Evolutionary conservation across 2,797 vertebrate species (phyloP).

Genomic region (Melanotaenia maccullochi): DNA sequence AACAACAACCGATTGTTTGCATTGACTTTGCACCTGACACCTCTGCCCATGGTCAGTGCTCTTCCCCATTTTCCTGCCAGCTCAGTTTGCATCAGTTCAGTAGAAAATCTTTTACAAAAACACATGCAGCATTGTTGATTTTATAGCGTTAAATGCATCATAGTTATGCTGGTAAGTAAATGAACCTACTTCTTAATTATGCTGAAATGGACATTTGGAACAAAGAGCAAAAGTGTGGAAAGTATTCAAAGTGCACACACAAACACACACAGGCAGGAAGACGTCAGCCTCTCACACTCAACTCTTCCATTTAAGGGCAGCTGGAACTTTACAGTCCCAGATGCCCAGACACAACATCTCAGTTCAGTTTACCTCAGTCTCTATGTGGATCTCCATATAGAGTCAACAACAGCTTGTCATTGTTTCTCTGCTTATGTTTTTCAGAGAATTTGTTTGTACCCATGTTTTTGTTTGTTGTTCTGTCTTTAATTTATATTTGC

Average conservation of each 20-base stretch:
- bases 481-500: background rate
- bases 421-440: conserved; percentile 9
- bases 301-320: conserved; percentile 74
- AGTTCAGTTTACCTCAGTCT: conserved; percentile 48
- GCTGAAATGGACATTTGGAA: conserved; percentile 4
- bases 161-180: background rate
- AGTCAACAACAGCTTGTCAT: conserved; percentile 31
- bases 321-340: conserved; percentile 26
- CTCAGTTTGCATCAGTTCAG: conserved; percentile 32
- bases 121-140: conserved; percentile 15
- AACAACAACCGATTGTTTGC: background rate
- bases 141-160: background rate
- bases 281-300: conserved; percentile 41
- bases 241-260: conserved; percentile 9
- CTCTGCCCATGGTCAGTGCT: conserved; percentile 20
- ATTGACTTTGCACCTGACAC: background rate
- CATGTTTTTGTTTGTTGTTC: background rate
- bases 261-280: conserved; percentile 20
- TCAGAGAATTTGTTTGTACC: background rate
- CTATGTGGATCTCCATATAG: conserved; percentile 13
- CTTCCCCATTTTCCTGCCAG: conserved; percentile 1
- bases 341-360: conserved; percentile 46
- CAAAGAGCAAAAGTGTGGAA: conserved; percentile 8
- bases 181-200: conserved; percentile 13
- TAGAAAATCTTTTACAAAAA: conserved; percentile 20